Base-by-base conservation (phyloP, 2,113 vertebrate species). In the Piaya cayana region DNA sequence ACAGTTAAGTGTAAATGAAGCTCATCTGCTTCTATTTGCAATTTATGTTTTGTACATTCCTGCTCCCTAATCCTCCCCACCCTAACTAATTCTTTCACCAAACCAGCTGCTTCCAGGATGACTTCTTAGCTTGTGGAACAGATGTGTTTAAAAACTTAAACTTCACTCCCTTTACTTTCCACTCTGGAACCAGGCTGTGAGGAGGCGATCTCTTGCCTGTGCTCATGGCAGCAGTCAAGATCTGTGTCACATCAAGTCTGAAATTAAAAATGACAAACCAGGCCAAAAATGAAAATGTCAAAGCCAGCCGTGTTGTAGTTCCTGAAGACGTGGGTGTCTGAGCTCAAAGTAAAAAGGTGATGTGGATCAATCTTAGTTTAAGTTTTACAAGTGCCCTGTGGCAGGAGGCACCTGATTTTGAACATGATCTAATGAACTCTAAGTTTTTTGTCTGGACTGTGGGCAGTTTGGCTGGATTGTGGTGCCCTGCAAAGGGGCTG, bases 251-350 rank as follows among this genome's bases (percentile, higher is more conserved):
- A 26, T 64, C 36, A 42, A 82, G 79, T 69, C 68, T 59, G 43
- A 81, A 77, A 90, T 78, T 43, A 86, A 77, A 85, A 82, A 74
- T 92, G 58, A 71, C 29, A 53, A 92, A 77, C 25, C 13, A 72
- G 69, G 37, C 16, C 82, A 71, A 65, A 84, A 96, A 83, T 72
- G 92, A 84, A 93, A 91, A 68, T 42, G 91, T 55, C 68, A 71
- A 52, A 84, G 49, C 60, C 64, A 62, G n/a, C 71, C 17, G 1
- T 32, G 67, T 86, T 52, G 15, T 84, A 69, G 32, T 81, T 93
- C 39, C 67, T 47, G 78, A 30, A 29, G 22, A 78, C 0, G 15
- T 86, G 75, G 37, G 50, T 83, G 87, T 63, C 53, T 70, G 71
- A 89, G 22, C 89, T 84, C 49, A 50, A 77, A 93, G 63, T 85